Evolutionary conservation across 2,797 vertebrate genomes (phyloP).

Genomic region (Sebastes ruberrimus): DNA sequence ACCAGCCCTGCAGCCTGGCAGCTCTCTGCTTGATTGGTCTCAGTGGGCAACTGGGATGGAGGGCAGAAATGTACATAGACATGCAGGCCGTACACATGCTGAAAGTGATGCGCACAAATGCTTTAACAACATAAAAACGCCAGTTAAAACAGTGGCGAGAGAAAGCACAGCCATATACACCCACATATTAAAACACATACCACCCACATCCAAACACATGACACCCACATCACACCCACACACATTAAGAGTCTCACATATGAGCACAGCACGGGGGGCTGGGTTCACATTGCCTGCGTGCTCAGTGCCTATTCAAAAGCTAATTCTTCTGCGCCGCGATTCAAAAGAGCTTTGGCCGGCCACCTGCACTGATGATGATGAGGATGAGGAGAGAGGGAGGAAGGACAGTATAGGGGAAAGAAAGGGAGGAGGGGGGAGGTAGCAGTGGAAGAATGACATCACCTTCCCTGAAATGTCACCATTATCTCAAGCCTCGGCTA

Average conservation of each 20-base stretch:
- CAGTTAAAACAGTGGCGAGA: neutral
- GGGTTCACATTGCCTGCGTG: conserved; percentile 50
- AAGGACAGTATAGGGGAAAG: neutral
- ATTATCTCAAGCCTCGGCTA: conserved; percentile 81
- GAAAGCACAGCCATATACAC: neutral
- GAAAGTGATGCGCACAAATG: conserved; percentile 15
- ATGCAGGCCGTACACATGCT: neutral
- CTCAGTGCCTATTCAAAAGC: conserved; percentile 64
- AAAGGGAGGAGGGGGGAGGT: conserved; percentile 44
- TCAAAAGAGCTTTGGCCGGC: conserved; percentile 66
- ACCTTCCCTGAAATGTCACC: conserved; percentile 82
- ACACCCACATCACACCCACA: conserved; percentile 67
- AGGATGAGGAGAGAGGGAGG: conserved; percentile 32
- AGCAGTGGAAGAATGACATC: conserved; percentile 80
- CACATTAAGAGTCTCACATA: conserved; percentile 63
- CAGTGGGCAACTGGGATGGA: conserved; percentile 61
- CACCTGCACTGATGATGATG: conserved; percentile 65
- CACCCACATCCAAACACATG: conserved; percentile 60
- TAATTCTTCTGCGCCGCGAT: conserved; percentile 57
- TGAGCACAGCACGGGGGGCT: conserved; percentile 34
- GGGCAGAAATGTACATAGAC: conserved; percentile 57
- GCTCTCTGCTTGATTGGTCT: conserved; percentile 73
- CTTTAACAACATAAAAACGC: conserved; percentile 2
- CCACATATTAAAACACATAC: conserved; percentile 45
- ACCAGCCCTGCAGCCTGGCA: conserved; percentile 66